Conservation (phyloP, 2,888 invertebrate species). For the Odontomyia ornata region DNA sequence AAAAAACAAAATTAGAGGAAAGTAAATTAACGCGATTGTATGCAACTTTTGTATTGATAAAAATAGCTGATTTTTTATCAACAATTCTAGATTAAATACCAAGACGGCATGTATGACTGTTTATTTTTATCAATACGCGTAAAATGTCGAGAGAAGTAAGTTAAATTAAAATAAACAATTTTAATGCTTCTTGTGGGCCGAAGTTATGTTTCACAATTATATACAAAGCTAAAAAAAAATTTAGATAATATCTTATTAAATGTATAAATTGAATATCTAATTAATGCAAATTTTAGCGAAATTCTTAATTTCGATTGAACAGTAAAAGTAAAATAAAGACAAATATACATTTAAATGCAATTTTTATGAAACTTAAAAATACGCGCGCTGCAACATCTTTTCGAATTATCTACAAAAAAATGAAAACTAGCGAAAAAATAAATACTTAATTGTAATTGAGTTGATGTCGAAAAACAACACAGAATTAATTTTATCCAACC, state of each 20-base stretch:
- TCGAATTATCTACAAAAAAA: constrained; percentile 31
- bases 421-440: constrained; percentile 11
- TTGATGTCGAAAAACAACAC: constrained; percentile 36
- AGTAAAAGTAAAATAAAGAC: constrained; percentile 22
- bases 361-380: constrained; percentile 36
- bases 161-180: constrained; percentile 35
- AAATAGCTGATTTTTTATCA: constrained; percentile 41
- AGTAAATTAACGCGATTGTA: constrained; percentile 19
- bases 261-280: constrained; percentile 26
- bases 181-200: constrained; percentile 25
- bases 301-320: constrained; percentile 22
- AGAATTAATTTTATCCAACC: background rate
- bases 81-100: constrained; percentile 2
- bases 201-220: constrained; percentile 31
- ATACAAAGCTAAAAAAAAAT: constrained; percentile 27
- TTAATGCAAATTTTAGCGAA: constrained; percentile 40
- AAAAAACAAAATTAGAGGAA: background rate
- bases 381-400: constrained; percentile 37
- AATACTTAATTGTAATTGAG: constrained; percentile 22
- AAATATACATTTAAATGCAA: constrained; percentile 39
- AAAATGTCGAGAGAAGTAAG: constrained; percentile 10
- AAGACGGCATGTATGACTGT: constrained; percentile 21
- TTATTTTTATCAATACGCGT: constrained; percentile 26
- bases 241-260: constrained; percentile 34
- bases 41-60: constrained; percentile 38